Conservation (phyloP, 2,797 vertebrate species). For the Lacerta agilis region DNA sequence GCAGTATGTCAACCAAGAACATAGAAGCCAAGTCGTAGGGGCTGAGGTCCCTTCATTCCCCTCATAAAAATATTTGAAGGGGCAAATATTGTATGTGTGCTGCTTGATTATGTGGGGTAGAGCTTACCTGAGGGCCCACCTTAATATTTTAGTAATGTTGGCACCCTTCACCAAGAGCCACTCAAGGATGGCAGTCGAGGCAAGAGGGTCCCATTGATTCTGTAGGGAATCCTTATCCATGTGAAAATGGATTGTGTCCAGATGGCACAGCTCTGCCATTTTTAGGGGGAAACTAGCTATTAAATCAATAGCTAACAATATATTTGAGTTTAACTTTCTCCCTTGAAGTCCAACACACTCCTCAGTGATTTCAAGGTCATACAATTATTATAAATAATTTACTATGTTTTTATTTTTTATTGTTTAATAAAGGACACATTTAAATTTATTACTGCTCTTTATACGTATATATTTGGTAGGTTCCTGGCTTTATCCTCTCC, state of each 20-base stretch:
- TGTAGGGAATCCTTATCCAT: background rate
- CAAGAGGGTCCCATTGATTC: background rate
- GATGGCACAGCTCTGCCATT: background rate
- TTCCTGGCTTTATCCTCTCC: slow-evolving; percentile 63
- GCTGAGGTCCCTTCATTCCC: too few relatives aligned
- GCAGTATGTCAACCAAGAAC: background rate
- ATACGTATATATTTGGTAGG: slow-evolving; percentile 52
- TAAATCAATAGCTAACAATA: background rate
- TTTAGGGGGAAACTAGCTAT: background rate
- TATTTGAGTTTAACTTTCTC: background rate
- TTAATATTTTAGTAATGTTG: too few relatives aligned
- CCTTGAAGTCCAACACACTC: background rate
- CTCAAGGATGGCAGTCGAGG: background rate
- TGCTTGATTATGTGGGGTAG: too few relatives aligned
- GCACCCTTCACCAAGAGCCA: background rate
- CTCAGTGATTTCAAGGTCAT: background rate
- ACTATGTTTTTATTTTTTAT: background rate
- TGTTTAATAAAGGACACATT: slow-evolving; percentile 40
- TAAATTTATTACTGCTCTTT: background rate
- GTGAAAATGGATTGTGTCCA: background rate
- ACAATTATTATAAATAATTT: slow-evolving; percentile 13
- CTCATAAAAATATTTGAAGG: too few relatives aligned
- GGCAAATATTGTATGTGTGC: too few relatives aligned
- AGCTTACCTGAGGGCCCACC: too few relatives aligned
- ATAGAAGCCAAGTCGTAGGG: too few relatives aligned